Conservation (phyloP, 1,140 invertebrate genomes). For the Papilio polyxenes region DNA sequence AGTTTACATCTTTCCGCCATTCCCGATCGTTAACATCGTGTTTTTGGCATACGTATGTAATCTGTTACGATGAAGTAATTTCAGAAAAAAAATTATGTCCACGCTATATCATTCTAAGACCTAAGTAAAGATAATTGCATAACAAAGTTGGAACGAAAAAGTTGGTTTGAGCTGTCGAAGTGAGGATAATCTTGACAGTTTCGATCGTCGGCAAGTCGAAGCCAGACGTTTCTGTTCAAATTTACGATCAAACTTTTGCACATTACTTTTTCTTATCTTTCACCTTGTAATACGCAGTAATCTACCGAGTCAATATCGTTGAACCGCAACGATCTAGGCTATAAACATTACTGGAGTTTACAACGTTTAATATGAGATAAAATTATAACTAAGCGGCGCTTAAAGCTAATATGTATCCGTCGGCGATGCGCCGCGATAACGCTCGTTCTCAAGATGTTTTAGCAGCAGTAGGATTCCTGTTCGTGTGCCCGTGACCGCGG, state of each 20-base stretch:
- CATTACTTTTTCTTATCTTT: slow-evolving; percentile 72
- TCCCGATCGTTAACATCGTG: no score
- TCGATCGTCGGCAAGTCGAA: slow-evolving; percentile 63
- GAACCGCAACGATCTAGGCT: slow-evolving; percentile 41
- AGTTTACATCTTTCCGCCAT: no score
- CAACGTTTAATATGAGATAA: slow-evolving; percentile 43
- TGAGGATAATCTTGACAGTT: slow-evolving; percentile 69
- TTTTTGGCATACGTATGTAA: background rate
- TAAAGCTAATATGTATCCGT: slow-evolving; percentile 64
- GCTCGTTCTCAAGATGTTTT: slow-evolving; percentile 59
- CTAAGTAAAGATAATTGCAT: slow-evolving; percentile 52
- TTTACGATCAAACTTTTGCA: slow-evolving; percentile 74
- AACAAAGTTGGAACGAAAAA: slow-evolving; percentile 61
- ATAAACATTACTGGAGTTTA: slow-evolving; percentile 41
- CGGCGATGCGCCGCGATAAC: slow-evolving; percentile 61
- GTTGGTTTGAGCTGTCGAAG: slow-evolving; percentile 67
- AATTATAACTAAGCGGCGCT: slow-evolving; percentile 59
- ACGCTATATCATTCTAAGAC: slow-evolving; percentile 22
- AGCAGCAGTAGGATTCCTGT: slow-evolving; percentile 64
- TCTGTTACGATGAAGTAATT: background rate
- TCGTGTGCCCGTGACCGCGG: slow-evolving; percentile 50
- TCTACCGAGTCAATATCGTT: slow-evolving; percentile 53
- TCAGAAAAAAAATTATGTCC: slow-evolving; percentile 4
- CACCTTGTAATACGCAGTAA: slow-evolving; percentile 62
- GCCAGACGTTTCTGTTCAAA: slow-evolving; percentile 67